Evolutionary conservation across 1,140 invertebrate species (phyloP).

Genomic region (Cataglyphis hispanica): DNA sequence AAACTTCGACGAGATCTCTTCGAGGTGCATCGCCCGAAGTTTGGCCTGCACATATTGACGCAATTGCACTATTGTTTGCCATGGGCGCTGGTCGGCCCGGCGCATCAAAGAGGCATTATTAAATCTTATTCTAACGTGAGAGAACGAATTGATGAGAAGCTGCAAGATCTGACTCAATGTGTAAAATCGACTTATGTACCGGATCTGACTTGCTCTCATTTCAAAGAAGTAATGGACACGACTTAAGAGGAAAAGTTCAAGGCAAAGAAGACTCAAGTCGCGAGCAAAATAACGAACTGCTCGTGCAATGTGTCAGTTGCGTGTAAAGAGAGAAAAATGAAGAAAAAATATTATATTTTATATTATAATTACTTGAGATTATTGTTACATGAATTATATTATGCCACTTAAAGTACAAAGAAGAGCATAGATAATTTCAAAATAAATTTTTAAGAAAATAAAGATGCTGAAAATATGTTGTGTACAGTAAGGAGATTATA

Average conservation of each 20-base stretch:
- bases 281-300: neutral
- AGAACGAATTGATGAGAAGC: conserved; percentile 48
- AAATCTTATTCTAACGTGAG: conserved; percentile 47
- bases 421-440: neutral
- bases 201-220: conserved; percentile 55
- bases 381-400: neutral
- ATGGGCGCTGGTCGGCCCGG: conserved; percentile 48
- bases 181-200: neutral
- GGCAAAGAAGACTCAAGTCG: neutral
- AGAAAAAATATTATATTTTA: conserved; percentile 24
- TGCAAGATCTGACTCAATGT: neutral
- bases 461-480: neutral
- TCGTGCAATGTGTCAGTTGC: neutral
- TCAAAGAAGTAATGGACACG: conserved; percentile 10
- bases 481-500: neutral
- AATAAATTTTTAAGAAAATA: neutral
- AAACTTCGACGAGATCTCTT: conserved; percentile 36
- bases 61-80: conserved; percentile 58
- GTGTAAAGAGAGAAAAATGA: neutral
- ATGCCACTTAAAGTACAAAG: neutral
- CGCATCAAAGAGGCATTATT: conserved; percentile 41
- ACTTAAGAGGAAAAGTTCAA: conserved; percentile 31
- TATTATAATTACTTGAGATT: neutral
- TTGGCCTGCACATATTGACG: neutral
- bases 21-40: conserved; percentile 27